phyloP scores from a whole-genome alignment of 2,888 invertebrate species.

The Lepeophtheirus nordmannii region DNA sequence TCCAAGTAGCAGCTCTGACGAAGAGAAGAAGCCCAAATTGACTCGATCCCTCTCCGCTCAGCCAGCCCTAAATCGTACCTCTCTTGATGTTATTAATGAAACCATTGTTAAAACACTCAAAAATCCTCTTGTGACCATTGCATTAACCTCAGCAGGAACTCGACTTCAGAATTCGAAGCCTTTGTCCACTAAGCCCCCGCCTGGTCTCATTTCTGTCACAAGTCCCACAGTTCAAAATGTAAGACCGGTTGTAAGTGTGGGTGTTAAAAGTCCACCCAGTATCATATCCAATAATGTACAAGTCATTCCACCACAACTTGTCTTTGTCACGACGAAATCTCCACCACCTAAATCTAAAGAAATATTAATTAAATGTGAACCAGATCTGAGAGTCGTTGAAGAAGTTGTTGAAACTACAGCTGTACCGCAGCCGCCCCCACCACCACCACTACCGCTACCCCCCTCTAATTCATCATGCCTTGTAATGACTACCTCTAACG shows the following conservation, averaged over 20 bases:
- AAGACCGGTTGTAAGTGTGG: neutral
- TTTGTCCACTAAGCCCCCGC: neutral
- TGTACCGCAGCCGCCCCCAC: neutral
- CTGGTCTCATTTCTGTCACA: neutral
- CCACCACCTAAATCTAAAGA: neutral
- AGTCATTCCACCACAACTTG: neutral
- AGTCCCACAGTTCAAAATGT: neutral
- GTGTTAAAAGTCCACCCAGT: neutral
- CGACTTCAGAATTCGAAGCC: neutral
- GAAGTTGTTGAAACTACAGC: constrained; percentile 2
- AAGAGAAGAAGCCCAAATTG: neutral
- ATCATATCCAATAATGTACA: neutral
- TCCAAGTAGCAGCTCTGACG: constrained; percentile 11
- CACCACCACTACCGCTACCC: neutral
- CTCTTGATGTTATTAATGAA: constrained; percentile 16
- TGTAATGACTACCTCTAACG: neutral
- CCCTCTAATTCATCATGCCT: neutral
- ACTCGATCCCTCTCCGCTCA: neutral
- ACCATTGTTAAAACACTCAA: constrained; percentile 13
- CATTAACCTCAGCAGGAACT: constrained; percentile 3
- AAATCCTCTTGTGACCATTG: neutral
- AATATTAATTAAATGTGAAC: constrained; percentile 11
- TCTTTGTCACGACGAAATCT: neutral
- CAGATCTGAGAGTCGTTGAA: neutral
- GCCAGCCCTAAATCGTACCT: constrained; percentile 5